Conservation (phyloP, 2,797 vertebrate genomes). For the Pterois miles region DNA sequence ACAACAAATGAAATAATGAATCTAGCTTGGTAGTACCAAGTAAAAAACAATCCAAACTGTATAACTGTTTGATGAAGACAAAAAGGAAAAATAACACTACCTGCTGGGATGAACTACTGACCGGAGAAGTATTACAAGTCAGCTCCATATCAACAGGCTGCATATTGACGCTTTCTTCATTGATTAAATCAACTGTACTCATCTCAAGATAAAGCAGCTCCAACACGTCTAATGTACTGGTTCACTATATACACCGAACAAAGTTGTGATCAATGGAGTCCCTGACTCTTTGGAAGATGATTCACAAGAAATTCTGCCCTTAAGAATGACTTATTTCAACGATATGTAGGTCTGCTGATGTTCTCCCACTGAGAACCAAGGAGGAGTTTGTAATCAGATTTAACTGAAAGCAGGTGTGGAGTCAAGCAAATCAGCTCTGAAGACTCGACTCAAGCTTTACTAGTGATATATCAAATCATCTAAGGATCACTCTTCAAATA, state of each 20-base stretch:
- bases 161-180: constrained; percentile 41
- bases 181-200: constrained; percentile 51
- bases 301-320: not conserved
- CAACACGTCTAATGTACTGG: not conserved
- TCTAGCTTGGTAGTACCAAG: not conserved
- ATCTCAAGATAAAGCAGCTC: constrained; percentile 34
- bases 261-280: not conserved
- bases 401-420: constrained; percentile 65
- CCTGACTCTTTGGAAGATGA: not conserved
- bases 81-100: constrained; percentile 11
- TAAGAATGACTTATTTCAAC: not conserved
- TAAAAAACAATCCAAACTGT: too few relatives aligned
- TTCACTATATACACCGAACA: not conserved
- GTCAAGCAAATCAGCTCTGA: not conserved
- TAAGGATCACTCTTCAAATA: not conserved
- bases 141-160: constrained; percentile 73
- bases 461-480: not conserved
- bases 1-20: not conserved
- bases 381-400: constrained; percentile 31
- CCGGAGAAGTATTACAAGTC: constrained; percentile 43
- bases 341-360: not conserved
- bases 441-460: not conserved
- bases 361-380: not conserved
- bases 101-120: constrained; percentile 44
- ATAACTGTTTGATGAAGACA: not conserved